Base-by-base conservation (phyloP, 2,888 invertebrate species). In the Cryptosula pallasiana region DNA sequence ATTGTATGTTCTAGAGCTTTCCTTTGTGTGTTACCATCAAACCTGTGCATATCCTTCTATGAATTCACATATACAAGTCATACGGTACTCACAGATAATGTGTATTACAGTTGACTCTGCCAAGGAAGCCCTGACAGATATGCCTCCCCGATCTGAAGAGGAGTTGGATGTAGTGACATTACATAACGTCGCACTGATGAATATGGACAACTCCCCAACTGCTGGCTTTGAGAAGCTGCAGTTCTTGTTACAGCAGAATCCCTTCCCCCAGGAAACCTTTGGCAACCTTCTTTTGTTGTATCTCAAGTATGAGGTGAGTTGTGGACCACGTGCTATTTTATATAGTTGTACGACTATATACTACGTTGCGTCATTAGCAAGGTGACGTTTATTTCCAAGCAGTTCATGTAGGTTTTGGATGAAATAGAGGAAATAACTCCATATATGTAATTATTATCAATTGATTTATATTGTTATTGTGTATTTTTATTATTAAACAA, bases 231-330 rank as follows among this genome's bases (percentile, higher is more conserved):
- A 96, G 81, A 94, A 94, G 81, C 85, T 95, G 71, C 93, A 94
- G 81, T 99, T 97, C 85, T 88, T 99, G 27, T 87, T 99, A 34
- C 94, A 95, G 81, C 94, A 98, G 74, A 94, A 95, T 81, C 93
- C 95, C 1, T 98, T 97, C 82, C 99, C 99, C 1, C 93, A 94
- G 20, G 98, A 99, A 87, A 97, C 98, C 0, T 97, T 99, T 84
- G 92, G 95, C 0, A 99, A 99, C 86, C 88, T 99, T 27, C 87
- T 99, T 58, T 87, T 99, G 1, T 87, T 97, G 0, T 99, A 98
- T 82, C 95, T 97, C 83, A 96, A 95, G 84, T 95, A 96, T 84
- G 97, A 97, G 81, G 87, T 87, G 76, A 74, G 75, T 36, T 5
- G 29, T 36, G 25, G 29, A 5, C 72, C 58, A 5, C 58, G 5